These are phyloP conservation scores for Prunella strophiata DNA, from an alignment of 2,797 vertebrate species.

Conservation along the genomic window DNA sequence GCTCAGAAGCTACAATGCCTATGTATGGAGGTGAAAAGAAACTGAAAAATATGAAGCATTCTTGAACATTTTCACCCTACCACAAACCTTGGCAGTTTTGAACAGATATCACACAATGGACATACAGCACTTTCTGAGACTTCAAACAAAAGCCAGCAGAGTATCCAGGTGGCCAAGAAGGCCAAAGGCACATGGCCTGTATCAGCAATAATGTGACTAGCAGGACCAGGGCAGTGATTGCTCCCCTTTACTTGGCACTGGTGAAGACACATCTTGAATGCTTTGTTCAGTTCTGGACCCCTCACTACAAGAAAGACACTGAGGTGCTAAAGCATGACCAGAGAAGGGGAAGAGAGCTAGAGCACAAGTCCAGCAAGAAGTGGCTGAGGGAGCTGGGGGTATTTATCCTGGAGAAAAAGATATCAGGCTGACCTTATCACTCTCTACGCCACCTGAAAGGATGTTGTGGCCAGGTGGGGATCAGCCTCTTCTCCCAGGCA, in stretches of 20 bases:
- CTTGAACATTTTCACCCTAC: neutral
- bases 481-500: neutral
- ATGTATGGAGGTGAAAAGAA: neutral
- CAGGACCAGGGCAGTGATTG: neutral
- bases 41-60: neutral
- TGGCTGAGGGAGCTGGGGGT: neutral
- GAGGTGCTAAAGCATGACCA: fast-evolving
- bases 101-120: neutral
- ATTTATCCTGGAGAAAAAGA: neutral
- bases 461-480: neutral
- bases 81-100: neutral
- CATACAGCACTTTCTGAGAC: neutral
- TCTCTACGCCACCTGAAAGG: neutral
- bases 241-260: fast-evolving
- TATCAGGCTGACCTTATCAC: neutral
- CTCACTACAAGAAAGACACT: neutral
- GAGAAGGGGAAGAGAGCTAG: neutral
- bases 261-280: neutral
- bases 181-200: no score
- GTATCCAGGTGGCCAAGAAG: neutral
- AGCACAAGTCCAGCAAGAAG: neutral
- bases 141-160: neutral
- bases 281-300: neutral
- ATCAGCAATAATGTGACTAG: neutral
- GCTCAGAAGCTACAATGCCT: neutral